Percentiles rank a stretch among this genome's conserved stretches.
phyloP scores from a whole-genome alignment of 2,888 invertebrate species.

The Myathropa florea region DNA sequence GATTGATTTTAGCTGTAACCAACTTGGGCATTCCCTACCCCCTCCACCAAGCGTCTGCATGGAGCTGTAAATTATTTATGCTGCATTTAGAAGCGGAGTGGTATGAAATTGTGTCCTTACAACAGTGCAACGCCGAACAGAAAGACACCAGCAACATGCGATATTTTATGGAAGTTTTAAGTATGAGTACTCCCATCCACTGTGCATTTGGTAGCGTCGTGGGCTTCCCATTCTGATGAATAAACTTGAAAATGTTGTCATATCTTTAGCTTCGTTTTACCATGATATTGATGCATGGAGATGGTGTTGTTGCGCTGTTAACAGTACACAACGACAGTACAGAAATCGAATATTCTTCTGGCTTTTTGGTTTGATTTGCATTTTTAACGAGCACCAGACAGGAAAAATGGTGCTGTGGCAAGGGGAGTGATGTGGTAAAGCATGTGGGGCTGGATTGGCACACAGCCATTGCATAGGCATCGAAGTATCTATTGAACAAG shows the following conservation, averaged over 20 bases:
- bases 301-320: constrained; percentile 6
- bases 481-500: constrained; percentile 63
- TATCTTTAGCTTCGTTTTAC: background rate
- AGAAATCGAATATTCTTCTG: constrained; percentile 70
- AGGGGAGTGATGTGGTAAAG: background rate
- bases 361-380: constrained; percentile 70
- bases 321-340: constrained; percentile 39
- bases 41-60: background rate
- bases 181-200: background rate
- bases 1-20: constrained; percentile 51
- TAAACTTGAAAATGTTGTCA: constrained; percentile 56
- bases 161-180: background rate
- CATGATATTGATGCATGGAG: background rate
- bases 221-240: constrained; percentile 37
- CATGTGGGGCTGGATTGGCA: background rate
- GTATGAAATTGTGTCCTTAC: constrained; percentile 42
- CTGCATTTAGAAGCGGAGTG: background rate
- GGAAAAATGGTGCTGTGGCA: constrained; percentile 21
- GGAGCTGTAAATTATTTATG: constrained; percentile 52
- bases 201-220: background rate
- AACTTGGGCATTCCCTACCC: constrained; percentile 24
- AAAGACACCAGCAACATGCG: constrained; percentile 35
- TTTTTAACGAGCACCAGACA: constrained; percentile 60
- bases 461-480: constrained; percentile 14
- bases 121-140: constrained; percentile 15